Conservation (phyloP, 92 coral and sea anemone genomes). For the Virgularia gustaviana region DNA sequence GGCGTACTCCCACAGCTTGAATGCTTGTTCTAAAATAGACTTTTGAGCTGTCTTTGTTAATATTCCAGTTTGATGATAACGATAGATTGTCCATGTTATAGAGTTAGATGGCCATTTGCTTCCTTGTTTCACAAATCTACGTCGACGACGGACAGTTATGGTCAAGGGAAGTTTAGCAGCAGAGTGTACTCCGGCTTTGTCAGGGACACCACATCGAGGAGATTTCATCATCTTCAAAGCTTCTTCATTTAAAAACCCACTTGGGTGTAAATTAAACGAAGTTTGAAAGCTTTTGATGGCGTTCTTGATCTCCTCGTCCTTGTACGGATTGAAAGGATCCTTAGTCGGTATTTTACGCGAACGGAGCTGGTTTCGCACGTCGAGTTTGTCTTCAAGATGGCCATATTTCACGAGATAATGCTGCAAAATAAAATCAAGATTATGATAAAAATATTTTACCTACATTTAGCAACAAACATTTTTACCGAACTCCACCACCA, state of each 20-base stretch:
- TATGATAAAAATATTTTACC: background rate
- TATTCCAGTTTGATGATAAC: background rate
- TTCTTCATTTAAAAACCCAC: constrained; percentile 38
- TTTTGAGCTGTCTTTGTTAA: constrained; percentile 3
- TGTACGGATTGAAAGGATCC: background rate
- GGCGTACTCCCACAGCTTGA: constrained; percentile 28
- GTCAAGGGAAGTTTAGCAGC: background rate
- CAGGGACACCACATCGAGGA: constrained; percentile 52
- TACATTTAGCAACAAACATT: no score
- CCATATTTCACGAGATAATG: constrained; percentile 32
- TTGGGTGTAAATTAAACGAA: constrained; percentile 24
- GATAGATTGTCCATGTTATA: constrained; percentile 53
- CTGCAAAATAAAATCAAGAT: background rate
- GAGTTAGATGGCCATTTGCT: constrained; percentile 29
- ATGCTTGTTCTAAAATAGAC: constrained; percentile 21
- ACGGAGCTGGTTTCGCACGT: constrained; percentile 11
- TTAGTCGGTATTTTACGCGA: background rate
- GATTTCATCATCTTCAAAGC: background rate
- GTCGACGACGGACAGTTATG: constrained; percentile 20
- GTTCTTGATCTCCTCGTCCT: constrained; percentile 3
- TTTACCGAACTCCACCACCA: no score
- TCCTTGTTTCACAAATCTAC: constrained; percentile 42
- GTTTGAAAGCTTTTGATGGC: constrained; percentile 33
- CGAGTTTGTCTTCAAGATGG: constrained; percentile 6
- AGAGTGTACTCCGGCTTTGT: background rate